These are phyloP conservation scores for Botia kubotai DNA, from an alignment of 2,797 vertebrate genomes.

Conservation along the genomic window DNA sequence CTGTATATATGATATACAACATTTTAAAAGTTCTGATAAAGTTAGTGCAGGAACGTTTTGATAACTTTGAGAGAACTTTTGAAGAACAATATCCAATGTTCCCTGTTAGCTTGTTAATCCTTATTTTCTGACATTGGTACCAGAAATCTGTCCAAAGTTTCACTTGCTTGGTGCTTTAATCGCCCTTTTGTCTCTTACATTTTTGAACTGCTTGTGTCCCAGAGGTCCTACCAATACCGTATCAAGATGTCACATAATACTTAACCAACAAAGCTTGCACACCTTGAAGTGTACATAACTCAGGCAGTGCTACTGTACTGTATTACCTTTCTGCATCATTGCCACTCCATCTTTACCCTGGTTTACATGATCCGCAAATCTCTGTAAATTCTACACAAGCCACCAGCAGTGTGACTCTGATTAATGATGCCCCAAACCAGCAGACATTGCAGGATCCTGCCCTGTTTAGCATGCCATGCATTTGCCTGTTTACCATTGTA, in stretches of 20 bases:
- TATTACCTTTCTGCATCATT: slow-evolving; percentile 42
- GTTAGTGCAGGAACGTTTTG: too few species aligned
- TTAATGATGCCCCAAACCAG: slow-evolving; percentile 57
- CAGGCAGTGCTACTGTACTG: slow-evolving; percentile 37
- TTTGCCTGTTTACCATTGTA: slow-evolving; percentile 38
- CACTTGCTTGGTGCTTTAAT: slow-evolving; percentile 66
- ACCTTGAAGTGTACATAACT: slow-evolving; percentile 37
- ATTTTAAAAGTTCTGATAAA: too few species aligned
- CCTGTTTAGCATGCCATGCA: slow-evolving; percentile 49
- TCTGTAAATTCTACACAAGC: slow-evolving; percentile 55
- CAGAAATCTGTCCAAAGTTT: slow-evolving; percentile 65
- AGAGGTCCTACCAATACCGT: slow-evolving; percentile 57
- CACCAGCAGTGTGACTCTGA: slow-evolving; percentile 52
- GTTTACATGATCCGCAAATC: slow-evolving; percentile 52
- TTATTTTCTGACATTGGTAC: slow-evolving; percentile 60
- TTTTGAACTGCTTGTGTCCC: slow-evolving; percentile 66
- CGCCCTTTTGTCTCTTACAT: slow-evolving; percentile 58
- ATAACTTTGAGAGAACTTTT: too few species aligned
- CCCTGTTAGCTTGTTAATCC: too few species aligned
- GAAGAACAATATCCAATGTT: too few species aligned
- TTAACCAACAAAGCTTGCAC: slow-evolving; percentile 63
- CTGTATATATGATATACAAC: too few species aligned
- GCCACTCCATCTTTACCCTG: slow-evolving; percentile 35
- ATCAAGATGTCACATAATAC: slow-evolving; percentile 67
- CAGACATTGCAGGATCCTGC: slow-evolving; percentile 31